A percentile compares a stretch with the other conserved stretches of the same genome.
phyloP scores from a whole-genome alignment of 2,797 vertebrate species.

The Microcaecilia unicolor region DNA sequence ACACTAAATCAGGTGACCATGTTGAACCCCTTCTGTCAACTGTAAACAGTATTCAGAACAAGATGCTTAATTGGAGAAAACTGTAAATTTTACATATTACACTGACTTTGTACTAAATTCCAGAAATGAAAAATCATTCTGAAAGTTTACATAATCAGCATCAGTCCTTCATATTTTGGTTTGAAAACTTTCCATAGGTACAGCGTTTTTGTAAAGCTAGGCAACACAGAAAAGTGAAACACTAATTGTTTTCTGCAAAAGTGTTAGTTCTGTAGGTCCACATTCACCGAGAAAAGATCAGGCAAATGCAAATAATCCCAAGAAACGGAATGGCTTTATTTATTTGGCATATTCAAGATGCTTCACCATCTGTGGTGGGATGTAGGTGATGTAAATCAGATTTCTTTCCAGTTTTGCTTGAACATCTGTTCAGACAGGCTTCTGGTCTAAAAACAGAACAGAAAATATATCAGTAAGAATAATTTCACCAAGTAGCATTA shows the following conservation, averaged over 20 bases:
- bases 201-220: slow-evolving; percentile 47
- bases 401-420: slow-evolving; percentile 93
- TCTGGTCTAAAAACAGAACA: slow-evolving; percentile 68
- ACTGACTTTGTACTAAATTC: slow-evolving; percentile 44
- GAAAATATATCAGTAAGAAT: too few species aligned
- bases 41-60: slow-evolving; percentile 21
- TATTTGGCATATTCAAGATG: slow-evolving; percentile 82
- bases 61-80: slow-evolving; percentile 27
- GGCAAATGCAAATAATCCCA: slow-evolving; percentile 54
- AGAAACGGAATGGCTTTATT: slow-evolving; percentile 45
- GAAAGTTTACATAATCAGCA: slow-evolving; percentile 37
- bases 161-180: slow-evolving; percentile 35
- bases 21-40: slow-evolving; percentile 26
- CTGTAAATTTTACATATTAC: slow-evolving; percentile 41
- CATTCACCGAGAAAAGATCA: slow-evolving; percentile 50
- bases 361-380: slow-evolving; percentile 67
- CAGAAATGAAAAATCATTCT: slow-evolving; percentile 33
- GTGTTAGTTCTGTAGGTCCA: slow-evolving; percentile 54
- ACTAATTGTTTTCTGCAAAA: slow-evolving; percentile 30
- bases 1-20: slow-evolving; percentile 44
- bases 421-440: slow-evolving; percentile 90
- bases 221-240: slow-evolving; percentile 40
- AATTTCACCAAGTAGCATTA: too few species aligned
- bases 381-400: slow-evolving; percentile 78
- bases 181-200: slow-evolving; percentile 29